phyloP scores from a whole-genome alignment of 2,113 vertebrate species.

The Ictidomys tridecemlineatus region DNA sequence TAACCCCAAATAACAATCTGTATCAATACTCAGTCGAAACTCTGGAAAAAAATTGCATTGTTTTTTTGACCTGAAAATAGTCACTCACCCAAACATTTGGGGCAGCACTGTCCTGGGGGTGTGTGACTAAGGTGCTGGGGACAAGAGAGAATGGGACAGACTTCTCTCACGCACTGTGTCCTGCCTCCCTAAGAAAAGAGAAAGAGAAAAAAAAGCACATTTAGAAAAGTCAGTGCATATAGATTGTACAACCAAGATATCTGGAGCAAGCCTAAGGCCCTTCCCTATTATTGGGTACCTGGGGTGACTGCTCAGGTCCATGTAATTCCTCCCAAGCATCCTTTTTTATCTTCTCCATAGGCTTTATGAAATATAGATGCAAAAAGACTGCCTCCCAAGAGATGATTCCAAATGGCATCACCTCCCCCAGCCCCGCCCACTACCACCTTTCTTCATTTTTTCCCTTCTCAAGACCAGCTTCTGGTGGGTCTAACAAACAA shows the following conservation, averaged over 20 bases:
- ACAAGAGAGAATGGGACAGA: slow-evolving; percentile 97
- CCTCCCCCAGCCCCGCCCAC: not conserved
- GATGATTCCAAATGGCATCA: not conserved
- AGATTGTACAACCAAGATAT: not conserved
- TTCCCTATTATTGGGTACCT: not conserved
- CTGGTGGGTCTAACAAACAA: not conserved
- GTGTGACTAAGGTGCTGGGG: slow-evolving; percentile 96
- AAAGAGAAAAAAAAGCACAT: slow-evolving; percentile 79
- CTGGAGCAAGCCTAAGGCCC: not conserved
- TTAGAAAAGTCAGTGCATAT: slow-evolving; percentile 64
- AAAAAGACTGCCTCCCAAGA: not conserved
- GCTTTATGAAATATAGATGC: not conserved
- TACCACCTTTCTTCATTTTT: not conserved
- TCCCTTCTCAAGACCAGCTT: not conserved
- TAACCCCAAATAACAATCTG: not conserved
- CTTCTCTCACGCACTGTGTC: slow-evolving; percentile 94
- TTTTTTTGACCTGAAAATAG: slow-evolving; percentile 47
- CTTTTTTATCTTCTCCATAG: not conserved
- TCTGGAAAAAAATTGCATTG: not conserved
- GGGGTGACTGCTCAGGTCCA: not conserved
- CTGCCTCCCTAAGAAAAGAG: slow-evolving; percentile 92
- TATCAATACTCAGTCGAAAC: not conserved
- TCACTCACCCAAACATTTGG: slow-evolving; percentile 94
- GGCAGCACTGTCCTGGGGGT: slow-evolving; percentile 95
- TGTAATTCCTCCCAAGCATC: not conserved